phyloP scores from a whole-genome alignment of 2,888 invertebrate species.

The Apamea monoglypha region DNA sequence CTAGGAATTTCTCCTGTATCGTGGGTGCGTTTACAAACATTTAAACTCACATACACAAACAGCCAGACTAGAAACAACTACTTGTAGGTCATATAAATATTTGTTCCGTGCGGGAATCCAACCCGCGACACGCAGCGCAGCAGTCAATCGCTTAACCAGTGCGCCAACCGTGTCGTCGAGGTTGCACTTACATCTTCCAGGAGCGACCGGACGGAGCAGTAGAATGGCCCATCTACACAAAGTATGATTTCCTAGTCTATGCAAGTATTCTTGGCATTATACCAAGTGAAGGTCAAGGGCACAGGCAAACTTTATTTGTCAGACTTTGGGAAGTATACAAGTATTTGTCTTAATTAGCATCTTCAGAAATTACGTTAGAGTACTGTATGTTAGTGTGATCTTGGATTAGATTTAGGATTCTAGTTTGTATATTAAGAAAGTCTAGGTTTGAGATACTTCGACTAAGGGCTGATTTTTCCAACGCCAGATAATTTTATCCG shows the following conservation, averaged over 20 bases:
- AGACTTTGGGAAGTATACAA: conserved; percentile 40
- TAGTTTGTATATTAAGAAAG: not conserved
- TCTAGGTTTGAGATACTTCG: not conserved
- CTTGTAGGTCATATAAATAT: too few species aligned
- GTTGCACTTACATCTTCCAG: too few species aligned
- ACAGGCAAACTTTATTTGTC: conserved; percentile 33
- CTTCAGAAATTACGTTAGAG: conserved; percentile 28
- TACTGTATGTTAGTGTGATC: conserved; percentile 6
- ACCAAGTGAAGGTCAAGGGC: conserved; percentile 43
- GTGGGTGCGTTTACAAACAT: too few species aligned
- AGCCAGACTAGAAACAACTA: too few species aligned
- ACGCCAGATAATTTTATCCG: too few species aligned
- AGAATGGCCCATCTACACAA: conserved; percentile 2
- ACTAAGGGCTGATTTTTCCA: not conserved
- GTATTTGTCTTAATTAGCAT: conserved; percentile 50
- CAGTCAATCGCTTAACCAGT: too few species aligned
- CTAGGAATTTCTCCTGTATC: too few species aligned
- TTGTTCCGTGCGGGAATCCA: too few species aligned
- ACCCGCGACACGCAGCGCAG: too few species aligned
- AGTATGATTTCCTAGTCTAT: not conserved
- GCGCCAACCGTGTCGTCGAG: too few species aligned
- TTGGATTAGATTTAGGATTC: conserved; percentile 17
- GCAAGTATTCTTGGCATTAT: conserved; percentile 40
- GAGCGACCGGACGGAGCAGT: too few species aligned
- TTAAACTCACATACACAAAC: too few species aligned